phyloP scores from a whole-genome alignment of 2,113 vertebrate species.

The Penelope pileata region DNA sequence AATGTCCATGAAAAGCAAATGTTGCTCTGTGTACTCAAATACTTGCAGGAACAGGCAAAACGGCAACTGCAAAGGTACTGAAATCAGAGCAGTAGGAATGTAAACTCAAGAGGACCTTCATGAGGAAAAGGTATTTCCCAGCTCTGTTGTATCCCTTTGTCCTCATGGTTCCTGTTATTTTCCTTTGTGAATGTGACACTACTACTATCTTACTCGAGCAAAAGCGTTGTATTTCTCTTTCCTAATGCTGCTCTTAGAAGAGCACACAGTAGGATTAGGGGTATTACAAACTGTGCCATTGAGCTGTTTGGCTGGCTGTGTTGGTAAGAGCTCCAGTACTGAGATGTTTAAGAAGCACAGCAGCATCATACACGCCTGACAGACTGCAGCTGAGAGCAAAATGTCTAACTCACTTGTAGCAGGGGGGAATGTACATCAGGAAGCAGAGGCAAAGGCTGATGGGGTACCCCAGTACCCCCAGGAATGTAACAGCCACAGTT shows the following conservation, averaged over 20 bases:
- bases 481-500: neutral
- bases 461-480: neutral
- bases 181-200: neutral
- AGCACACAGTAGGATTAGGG: neutral
- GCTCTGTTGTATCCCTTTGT: neutral
- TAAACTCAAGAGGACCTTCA: neutral
- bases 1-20: neutral
- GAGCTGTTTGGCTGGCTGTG: neutral
- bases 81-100: neutral
- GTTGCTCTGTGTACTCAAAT: neutral
- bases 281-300: fast-evolving
- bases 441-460: neutral
- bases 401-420: neutral
- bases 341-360: neutral
- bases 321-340: neutral
- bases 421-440: neutral
- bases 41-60: neutral
- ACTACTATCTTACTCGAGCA: neutral
- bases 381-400: neutral
- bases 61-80: neutral
- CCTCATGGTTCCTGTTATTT: neutral
- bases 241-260: neutral
- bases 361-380: neutral
- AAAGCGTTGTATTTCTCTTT: neutral
- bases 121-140: neutral